phyloP scores from a whole-genome alignment of 2,797 vertebrate genomes.

The Sebastes hubbsi region DNA sequence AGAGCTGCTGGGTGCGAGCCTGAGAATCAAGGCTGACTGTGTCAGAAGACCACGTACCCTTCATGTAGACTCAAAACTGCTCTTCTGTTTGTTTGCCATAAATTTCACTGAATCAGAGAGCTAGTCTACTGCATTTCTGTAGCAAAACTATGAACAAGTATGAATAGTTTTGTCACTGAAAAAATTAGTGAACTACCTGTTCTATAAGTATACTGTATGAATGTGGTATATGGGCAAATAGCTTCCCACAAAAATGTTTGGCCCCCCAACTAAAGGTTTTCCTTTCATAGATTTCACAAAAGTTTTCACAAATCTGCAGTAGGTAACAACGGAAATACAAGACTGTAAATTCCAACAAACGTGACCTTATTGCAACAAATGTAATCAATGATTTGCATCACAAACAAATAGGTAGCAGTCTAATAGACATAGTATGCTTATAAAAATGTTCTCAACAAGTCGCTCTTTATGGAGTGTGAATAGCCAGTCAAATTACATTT shows the following conservation, averaged over 20 bases:
- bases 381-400: not conserved
- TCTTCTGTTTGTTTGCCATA: constrained; percentile 2
- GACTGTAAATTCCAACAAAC: not conserved
- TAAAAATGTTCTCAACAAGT: too few relatives aligned
- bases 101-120: not conserved
- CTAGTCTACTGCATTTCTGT: not conserved
- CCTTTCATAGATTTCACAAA: not conserved
- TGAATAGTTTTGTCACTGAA: not conserved
- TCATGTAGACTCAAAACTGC: constrained; percentile 19
- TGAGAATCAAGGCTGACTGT: constrained; percentile 56
- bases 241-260: not conserved
- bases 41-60: constrained; percentile 29
- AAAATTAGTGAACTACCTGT: not conserved
- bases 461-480: not conserved
- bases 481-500: not conserved
- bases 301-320: not conserved
- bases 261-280: not conserved
- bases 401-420: not conserved
- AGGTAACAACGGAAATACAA: not conserved
- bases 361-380: not conserved
- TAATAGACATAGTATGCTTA: not conserved
- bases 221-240: not conserved
- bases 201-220: not conserved
- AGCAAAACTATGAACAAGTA: not conserved
- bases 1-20: constrained; percentile 70